Evolutionary conservation across 2,888 invertebrate genomes (phyloP).

Genomic region (Sinotaia quadrata): DNA sequence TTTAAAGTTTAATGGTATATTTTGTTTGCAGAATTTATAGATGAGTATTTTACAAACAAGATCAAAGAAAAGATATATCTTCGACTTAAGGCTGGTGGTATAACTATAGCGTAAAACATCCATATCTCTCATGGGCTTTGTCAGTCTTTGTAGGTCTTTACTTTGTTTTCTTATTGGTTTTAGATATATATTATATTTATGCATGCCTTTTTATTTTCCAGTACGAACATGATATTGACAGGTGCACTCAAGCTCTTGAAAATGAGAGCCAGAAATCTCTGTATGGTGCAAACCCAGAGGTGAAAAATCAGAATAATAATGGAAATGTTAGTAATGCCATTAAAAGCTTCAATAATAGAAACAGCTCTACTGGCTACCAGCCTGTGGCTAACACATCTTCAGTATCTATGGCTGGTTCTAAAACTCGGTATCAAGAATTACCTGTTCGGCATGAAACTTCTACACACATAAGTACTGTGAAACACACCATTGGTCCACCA

Average conservation of each 20-base stretch:
- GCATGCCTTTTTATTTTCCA: conserved; percentile 43
- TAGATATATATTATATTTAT: too few relatives aligned
- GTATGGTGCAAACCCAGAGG: background rate
- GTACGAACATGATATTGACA: conserved; percentile 58
- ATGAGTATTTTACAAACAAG: too few relatives aligned
- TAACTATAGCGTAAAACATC: too few relatives aligned
- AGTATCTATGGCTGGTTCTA: background rate
- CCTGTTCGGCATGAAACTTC: conserved; percentile 23
- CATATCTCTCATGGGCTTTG: too few relatives aligned
- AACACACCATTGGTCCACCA: conserved; percentile 14
- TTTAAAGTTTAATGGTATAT: too few relatives aligned
- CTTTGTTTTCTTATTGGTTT: too few relatives aligned
- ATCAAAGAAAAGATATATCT: too few relatives aligned
- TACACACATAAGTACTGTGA: conserved; percentile 22
- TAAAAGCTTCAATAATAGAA: background rate
- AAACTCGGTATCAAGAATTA: conserved; percentile 21
- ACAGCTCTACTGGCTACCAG: background rate
- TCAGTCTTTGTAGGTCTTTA: too few relatives aligned
- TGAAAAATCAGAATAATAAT: background rate
- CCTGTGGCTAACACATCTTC: too few relatives aligned
- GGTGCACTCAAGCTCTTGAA: conserved; percentile 58
- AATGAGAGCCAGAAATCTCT: conserved; percentile 50
- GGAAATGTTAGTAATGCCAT: background rate
- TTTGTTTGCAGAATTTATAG: too few relatives aligned
- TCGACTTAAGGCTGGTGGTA: too few relatives aligned